Evolutionary conservation across 2,113 vertebrate genomes (phyloP).

Genomic region (Alosa alosa): DNA sequence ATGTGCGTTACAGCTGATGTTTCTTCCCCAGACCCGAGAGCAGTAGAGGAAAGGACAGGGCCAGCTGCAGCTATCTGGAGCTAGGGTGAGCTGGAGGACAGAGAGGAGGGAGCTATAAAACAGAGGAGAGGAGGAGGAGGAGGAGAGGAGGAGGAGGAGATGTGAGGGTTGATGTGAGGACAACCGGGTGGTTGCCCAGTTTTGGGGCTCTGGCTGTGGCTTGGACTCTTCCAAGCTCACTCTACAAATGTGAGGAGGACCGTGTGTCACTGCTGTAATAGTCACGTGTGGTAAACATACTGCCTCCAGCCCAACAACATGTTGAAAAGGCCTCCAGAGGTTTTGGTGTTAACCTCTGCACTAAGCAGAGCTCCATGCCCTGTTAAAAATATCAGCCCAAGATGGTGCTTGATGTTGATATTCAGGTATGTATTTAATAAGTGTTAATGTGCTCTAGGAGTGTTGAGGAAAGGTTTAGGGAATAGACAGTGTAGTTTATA

Average conservation of each 20-base stretch:
- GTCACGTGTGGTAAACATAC: background rate
- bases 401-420: background rate
- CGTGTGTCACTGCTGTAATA: background rate
- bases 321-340: background rate
- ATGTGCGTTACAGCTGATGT: background rate
- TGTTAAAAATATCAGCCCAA: background rate
- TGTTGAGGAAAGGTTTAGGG: background rate
- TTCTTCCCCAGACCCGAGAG: conserved; percentile 33
- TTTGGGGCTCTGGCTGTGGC: background rate
- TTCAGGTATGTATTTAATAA: background rate
- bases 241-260: background rate
- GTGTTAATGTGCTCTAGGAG: background rate
- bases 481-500: background rate
- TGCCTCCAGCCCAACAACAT: background rate
- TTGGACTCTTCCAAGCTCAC: background rate
- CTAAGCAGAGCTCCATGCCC: background rate
- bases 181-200: background rate
- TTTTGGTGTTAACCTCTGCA: background rate
- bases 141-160: background rate
- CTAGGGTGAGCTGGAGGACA: conserved; percentile 31
- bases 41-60: conserved; percentile 29
- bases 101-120: background rate
- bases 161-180: background rate
- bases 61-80: conserved; percentile 4
- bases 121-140: background rate